Conservation (phyloP, 2,888 invertebrate genomes). For the Lithophane leautieri region DNA sequence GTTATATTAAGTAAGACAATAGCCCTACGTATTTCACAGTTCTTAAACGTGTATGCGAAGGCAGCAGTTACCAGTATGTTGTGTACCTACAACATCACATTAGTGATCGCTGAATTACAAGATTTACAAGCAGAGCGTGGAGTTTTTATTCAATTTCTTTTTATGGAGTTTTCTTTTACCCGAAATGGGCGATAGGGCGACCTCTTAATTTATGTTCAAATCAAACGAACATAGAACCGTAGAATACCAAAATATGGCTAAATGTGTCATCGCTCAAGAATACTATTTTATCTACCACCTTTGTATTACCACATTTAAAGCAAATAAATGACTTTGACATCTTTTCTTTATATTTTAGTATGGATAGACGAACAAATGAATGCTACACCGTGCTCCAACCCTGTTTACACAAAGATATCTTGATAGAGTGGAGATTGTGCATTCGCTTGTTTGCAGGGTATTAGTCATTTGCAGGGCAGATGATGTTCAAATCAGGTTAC, state of each 20-base stretch:
- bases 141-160: not conserved
- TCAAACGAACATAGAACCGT: not conserved
- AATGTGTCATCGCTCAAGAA: no score
- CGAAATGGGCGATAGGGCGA: not conserved
- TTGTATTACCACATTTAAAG: no score
- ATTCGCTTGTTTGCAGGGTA: not conserved
- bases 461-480: not conserved
- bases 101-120: not conserved
- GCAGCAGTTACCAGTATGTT: not conserved
- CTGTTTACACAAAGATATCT: constrained; percentile 1
- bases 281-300: no score
- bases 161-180: not conserved
- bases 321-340: no score
- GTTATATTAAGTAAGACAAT: not conserved
- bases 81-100: not conserved
- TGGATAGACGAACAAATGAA: not conserved
- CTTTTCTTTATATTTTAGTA: not conserved
- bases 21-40: not conserved
- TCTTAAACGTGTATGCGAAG: not conserved
- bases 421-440: not conserved
- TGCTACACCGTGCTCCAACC: not conserved
- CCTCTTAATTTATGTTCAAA: not conserved
- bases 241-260: no score
- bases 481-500: not conserved
- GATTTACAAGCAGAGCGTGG: not conserved